Conservation (phyloP, 1,140 invertebrate species). For the Caenorhabditis brenneri region DNA sequence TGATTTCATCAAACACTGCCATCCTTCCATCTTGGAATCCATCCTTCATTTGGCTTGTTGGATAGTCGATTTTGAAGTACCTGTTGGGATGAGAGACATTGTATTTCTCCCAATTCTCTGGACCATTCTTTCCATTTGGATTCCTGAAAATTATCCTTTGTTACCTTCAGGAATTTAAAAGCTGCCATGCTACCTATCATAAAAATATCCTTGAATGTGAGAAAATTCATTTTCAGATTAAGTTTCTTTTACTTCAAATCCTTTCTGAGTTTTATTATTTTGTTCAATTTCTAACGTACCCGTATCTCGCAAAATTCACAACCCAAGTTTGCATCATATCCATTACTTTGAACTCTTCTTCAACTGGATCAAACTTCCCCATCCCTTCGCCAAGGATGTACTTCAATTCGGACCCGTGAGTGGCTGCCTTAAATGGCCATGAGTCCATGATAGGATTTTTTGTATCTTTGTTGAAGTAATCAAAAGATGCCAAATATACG, state of each 20-base stretch:
- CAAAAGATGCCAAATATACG: slow-evolving; percentile 48
- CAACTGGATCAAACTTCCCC: slow-evolving; percentile 45
- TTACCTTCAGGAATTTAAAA: neutral
- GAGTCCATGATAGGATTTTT: neutral
- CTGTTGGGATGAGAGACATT: neutral
- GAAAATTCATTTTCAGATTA: too few species aligned
- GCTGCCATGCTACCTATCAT: too few species aligned
- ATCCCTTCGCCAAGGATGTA: slow-evolving; percentile 57
- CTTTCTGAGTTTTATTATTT: too few species aligned
- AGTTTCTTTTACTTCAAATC: too few species aligned
- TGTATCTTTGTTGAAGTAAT: slow-evolving; percentile 4
- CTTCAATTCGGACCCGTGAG: slow-evolving; percentile 56
- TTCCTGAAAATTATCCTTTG: neutral
- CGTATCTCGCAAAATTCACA: slow-evolving; percentile 64
- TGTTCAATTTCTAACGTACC: too few species aligned
- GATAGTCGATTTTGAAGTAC: slow-evolving; percentile 23
- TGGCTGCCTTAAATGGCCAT: slow-evolving; percentile 52
- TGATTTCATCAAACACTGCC: neutral
- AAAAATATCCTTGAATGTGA: too few species aligned
- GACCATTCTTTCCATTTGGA: slow-evolving; percentile 2
- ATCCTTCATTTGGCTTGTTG: neutral
- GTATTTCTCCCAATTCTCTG: neutral
- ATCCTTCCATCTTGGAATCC: slow-evolving; percentile 11
- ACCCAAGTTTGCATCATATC: slow-evolving; percentile 43
- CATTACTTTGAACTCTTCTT: slow-evolving; percentile 53